A percentile compares a stretch with the other conserved stretches of the same genome.
Conservation (phyloP, 2,797 vertebrate species). For the Spinibarbus caldwelli region DNA sequence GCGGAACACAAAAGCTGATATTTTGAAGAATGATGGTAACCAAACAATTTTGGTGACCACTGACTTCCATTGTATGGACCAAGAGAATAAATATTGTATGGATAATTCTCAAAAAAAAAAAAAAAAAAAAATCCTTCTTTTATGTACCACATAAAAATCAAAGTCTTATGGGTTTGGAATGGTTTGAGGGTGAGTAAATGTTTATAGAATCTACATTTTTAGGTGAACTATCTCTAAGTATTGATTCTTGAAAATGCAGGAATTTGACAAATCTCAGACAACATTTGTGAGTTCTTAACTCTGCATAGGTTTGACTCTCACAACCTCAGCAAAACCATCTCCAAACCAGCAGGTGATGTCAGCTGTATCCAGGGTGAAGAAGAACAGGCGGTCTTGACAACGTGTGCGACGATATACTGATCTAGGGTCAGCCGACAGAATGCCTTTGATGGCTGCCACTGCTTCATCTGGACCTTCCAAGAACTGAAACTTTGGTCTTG, state of each 20-base stretch:
- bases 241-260: too few species aligned
- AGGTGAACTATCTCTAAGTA: not conserved
- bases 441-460: constrained; percentile 75
- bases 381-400: constrained; percentile 87
- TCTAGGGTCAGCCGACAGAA: constrained; percentile 87
- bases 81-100: not conserved
- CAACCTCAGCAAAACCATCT: constrained; percentile 85
- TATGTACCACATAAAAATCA: not conserved
- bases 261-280: not conserved
- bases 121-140: too few species aligned
- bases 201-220: not conserved
- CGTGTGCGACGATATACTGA: constrained; percentile 85
- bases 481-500: constrained; percentile 76
- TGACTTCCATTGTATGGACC: not conserved
- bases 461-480: constrained; percentile 82
- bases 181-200: not conserved
- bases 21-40: not conserved
- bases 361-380: constrained; percentile 83
- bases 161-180: not conserved
- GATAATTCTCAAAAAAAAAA: not conserved
- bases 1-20: not conserved
- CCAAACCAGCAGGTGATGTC: constrained; percentile 92
- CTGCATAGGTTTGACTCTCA: constrained; percentile 73
- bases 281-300: not conserved
- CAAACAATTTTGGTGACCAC: not conserved